These are phyloP conservation scores for Drosophila yakuba DNA, from an alignment of 1,140 invertebrate genomes.

Conservation along the genomic window DNA sequence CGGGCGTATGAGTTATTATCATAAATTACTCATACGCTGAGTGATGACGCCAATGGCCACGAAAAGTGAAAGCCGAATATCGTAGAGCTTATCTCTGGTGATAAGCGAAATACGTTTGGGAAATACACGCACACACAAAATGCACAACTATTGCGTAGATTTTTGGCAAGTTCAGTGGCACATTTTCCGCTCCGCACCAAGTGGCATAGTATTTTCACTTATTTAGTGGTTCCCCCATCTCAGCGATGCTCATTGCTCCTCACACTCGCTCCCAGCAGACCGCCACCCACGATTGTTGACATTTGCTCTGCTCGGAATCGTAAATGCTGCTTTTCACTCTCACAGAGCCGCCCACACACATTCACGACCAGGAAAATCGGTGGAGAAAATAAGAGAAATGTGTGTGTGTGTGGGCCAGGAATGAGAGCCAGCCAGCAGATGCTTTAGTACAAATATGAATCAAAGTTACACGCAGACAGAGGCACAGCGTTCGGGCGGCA, in stretches of 20 bases:
- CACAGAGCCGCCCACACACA: constrained; percentile 25
- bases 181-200: constrained; percentile 8
- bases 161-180: constrained; percentile 46
- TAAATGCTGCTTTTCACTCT: constrained; percentile 62
- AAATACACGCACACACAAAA: constrained; percentile 20
- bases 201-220: constrained; percentile 3
- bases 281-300: constrained; percentile 57
- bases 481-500: constrained; percentile 24
- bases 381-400: constrained; percentile 14
- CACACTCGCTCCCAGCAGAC: constrained; percentile 24
- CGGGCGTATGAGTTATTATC: constrained; percentile 52
- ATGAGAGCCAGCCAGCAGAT: constrained; percentile 31
- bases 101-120: constrained; percentile 31
- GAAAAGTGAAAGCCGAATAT: constrained; percentile 47
- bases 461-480: constrained; percentile 67
- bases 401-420: constrained; percentile 37
- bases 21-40: constrained; percentile 62
- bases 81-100: constrained; percentile 24
- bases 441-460: constrained; percentile 59
- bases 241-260: constrained; percentile 28
- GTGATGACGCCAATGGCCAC: constrained; percentile 33
- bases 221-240: constrained; percentile 2
- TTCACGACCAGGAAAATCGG: constrained; percentile 23
- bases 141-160: constrained; percentile 40
- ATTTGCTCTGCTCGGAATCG: constrained; percentile 48